Evolutionary conservation across 2,888 invertebrate species (phyloP).

Genomic region (Halictus ligatus): DNA sequence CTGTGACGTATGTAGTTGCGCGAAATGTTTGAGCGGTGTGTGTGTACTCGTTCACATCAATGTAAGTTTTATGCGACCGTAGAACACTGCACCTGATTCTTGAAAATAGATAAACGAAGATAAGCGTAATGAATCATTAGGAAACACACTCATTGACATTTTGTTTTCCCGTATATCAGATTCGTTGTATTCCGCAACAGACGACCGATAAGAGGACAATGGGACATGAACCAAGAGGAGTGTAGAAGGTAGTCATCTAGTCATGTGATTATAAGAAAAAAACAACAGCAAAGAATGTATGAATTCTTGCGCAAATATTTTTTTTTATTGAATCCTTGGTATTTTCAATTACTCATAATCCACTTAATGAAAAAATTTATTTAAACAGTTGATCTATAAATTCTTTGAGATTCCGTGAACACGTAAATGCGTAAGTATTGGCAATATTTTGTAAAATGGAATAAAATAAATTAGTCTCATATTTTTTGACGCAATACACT

Average conservation of each 20-base stretch:
- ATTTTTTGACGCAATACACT: neutral
- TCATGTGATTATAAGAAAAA: neutral
- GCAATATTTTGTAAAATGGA: slow-evolving; percentile 35
- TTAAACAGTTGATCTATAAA: neutral
- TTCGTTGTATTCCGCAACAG: slow-evolving; percentile 34
- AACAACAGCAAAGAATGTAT: neutral
- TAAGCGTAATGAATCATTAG: slow-evolving; percentile 16
- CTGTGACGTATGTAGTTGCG: slow-evolving; percentile 18
- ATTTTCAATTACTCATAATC: neutral
- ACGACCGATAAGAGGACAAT: slow-evolving; percentile 47
- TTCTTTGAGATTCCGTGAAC: neutral
- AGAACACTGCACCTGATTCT: slow-evolving; percentile 20
- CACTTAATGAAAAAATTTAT: neutral
- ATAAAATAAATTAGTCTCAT: slow-evolving; percentile 25
- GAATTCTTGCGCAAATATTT: neutral
- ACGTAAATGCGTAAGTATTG: slow-evolving; percentile 8
- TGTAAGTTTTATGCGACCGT: slow-evolving; percentile 31
- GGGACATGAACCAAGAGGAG: slow-evolving; percentile 31
- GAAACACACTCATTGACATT: slow-evolving; percentile 52
- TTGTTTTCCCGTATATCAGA: slow-evolving; percentile 64
- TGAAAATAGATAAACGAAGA: slow-evolving; percentile 25
- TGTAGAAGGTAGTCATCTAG: slow-evolving; percentile 35
- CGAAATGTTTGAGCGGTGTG: slow-evolving; percentile 21
- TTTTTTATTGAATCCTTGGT: neutral
- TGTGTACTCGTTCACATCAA: slow-evolving; percentile 33